phyloP scores from a whole-genome alignment of 2,888 invertebrate species.

The Lycaena phlaeas region DNA sequence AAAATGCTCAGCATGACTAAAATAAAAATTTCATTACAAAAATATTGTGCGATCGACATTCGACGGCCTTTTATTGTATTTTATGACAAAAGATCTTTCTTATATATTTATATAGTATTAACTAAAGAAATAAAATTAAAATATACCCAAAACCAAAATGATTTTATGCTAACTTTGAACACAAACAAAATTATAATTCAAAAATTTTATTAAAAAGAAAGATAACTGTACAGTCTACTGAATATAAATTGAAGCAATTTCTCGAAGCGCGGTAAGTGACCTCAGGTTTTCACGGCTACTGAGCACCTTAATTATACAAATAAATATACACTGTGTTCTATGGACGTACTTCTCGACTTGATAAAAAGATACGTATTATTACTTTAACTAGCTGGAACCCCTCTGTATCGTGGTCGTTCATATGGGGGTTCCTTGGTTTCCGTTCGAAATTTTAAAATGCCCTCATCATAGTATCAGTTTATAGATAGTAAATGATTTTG shows the following conservation, averaged over 20 bases:
- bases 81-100: too few relatives aligned
- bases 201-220: neutral
- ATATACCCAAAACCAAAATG: neutral
- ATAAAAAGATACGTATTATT: neutral
- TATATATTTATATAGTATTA: too few relatives aligned
- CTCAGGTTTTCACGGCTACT: conserved; percentile 42
- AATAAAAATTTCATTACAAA: too few relatives aligned
- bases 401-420: too few relatives aligned
- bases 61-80: too few relatives aligned
- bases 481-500: too few relatives aligned
- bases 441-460: too few relatives aligned
- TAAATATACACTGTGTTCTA: conserved; percentile 38
- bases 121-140: neutral
- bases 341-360: conserved; percentile 21
- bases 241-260: conserved; percentile 18
- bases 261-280: conserved; percentile 33
- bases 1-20: too few relatives aligned
- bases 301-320: conserved; percentile 49
- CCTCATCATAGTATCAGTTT: too few relatives aligned
- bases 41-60: too few relatives aligned
- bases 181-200: neutral
- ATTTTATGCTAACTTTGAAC: neutral
- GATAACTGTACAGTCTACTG: conserved; percentile 11
- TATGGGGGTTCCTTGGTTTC: too few relatives aligned
- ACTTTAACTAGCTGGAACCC: neutral